These are phyloP conservation scores for Chloroceryle aenea DNA, from an alignment of 2,113 vertebrate species.

Conservation along the genomic window DNA sequence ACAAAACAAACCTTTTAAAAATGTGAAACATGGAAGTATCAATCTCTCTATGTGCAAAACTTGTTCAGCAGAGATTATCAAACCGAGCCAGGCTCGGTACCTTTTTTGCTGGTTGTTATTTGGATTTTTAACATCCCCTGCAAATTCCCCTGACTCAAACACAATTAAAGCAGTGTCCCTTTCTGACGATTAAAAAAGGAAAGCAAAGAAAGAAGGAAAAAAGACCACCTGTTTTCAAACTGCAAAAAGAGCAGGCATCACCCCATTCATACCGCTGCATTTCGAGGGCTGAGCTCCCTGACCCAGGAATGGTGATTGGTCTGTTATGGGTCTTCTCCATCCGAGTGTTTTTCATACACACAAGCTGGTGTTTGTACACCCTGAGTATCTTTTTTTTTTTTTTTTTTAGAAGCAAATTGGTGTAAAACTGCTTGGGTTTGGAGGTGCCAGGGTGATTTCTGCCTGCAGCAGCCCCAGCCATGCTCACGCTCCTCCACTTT, in stretches of 20 bases:
- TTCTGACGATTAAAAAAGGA: not conserved
- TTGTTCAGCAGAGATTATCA: not conserved
- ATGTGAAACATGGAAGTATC: not conserved
- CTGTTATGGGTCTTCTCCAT: not conserved
- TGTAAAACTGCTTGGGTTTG: not conserved
- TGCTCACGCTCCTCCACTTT: not conserved
- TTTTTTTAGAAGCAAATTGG: fast-evolving
- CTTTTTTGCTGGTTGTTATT: not conserved
- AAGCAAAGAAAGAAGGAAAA: not conserved
- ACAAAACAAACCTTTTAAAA: not conserved
- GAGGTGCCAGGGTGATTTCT: not conserved
- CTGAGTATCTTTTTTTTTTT: fast-evolving
- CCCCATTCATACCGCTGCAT: fast-evolving
- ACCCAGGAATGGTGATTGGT: fast-evolving
- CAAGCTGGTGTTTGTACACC: not conserved
- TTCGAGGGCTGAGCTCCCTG: not conserved
- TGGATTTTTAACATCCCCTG: constrained; percentile 2
- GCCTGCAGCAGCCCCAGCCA: not conserved
- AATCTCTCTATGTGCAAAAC: not conserved
- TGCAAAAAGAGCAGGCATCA: not conserved
- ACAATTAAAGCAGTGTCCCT: not conserved
- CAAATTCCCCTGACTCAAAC: constrained; percentile 1
- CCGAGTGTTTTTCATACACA: not conserved
- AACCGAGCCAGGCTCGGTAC: not conserved
- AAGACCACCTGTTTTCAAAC: not conserved